phyloP scores from a whole-genome alignment of 2,113 vertebrate genomes.

The Peromyscus polionotus region DNA sequence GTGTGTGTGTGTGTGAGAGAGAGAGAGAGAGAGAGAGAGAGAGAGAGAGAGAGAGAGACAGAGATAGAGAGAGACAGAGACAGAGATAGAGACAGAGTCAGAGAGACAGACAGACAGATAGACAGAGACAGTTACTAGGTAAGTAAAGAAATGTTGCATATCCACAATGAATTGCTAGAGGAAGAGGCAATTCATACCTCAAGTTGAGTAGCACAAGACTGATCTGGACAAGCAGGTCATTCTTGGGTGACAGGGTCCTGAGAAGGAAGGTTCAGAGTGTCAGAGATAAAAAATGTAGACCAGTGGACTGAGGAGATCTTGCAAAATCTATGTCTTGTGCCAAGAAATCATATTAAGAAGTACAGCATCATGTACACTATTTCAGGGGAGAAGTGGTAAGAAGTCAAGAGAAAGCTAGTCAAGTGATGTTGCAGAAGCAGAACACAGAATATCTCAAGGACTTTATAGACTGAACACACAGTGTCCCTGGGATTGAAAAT shows the following conservation, averaged over 20 bases:
- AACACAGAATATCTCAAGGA: not conserved
- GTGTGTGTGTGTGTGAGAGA: not conserved
- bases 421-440: not conserved
- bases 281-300: not conserved
- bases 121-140: not conserved
- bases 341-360: not conserved
- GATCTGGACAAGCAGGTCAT: not conserved
- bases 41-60: not conserved
- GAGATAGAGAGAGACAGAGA: not conserved
- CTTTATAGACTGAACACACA: not conserved
- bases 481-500: not conserved
- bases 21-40: not conserved
- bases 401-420: not conserved
- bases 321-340: not conserved
- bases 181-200: not conserved
- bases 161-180: not conserved
- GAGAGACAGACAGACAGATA: not conserved
- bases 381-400: not conserved
- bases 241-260: not conserved
- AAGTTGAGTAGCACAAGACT: not conserved
- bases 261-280: not conserved
- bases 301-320: not conserved
- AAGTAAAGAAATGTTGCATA: not conserved
- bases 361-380: not conserved
- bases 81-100: not conserved